These are phyloP conservation scores for Platycheirus albimanus DNA, from an alignment of 2,888 invertebrate genomes.

Conservation along the genomic window DNA sequence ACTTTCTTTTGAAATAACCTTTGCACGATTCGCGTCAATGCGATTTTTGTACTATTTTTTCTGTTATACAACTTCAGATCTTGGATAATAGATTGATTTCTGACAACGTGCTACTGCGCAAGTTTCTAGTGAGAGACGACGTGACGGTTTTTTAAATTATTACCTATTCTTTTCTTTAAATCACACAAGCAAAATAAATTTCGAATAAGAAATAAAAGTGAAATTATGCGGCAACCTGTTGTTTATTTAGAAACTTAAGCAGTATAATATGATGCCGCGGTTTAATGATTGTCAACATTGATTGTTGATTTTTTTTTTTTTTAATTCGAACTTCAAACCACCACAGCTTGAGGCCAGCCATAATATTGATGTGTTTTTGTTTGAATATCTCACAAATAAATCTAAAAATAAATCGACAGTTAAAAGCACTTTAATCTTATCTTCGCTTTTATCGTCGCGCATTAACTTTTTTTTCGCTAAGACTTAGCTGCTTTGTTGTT, in stretches of 20 bases:
- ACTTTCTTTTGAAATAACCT: too few species aligned
- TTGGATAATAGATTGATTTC: not conserved
- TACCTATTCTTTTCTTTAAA: slow-evolving; percentile 12
- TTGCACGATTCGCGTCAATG: too few species aligned
- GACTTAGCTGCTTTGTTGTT: slow-evolving; percentile 16
- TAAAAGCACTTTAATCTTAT: slow-evolving; percentile 29
- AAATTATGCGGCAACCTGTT: slow-evolving; percentile 56
- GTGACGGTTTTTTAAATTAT: slow-evolving; percentile 17
- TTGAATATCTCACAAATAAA: slow-evolving; percentile 29
- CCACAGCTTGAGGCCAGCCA: not conserved
- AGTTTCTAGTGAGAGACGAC: too few species aligned
- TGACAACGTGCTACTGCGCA: not conserved
- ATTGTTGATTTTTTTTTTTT: not conserved
- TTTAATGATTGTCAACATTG: slow-evolving; percentile 52
- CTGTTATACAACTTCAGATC: too few species aligned
- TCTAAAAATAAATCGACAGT: slow-evolving; percentile 28
- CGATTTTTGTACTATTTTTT: too few species aligned
- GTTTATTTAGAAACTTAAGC: slow-evolving; percentile 20
- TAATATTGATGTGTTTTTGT: not conserved
- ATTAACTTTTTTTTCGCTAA: not conserved
- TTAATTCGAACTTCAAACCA: not conserved
- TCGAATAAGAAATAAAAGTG: slow-evolving; percentile 51
- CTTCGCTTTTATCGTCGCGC: not conserved
- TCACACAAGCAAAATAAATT: slow-evolving; percentile 41
- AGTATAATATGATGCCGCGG: not conserved